Base-by-base conservation (phyloP, 2,888 invertebrate species). In the Xanthia togata region DNA sequence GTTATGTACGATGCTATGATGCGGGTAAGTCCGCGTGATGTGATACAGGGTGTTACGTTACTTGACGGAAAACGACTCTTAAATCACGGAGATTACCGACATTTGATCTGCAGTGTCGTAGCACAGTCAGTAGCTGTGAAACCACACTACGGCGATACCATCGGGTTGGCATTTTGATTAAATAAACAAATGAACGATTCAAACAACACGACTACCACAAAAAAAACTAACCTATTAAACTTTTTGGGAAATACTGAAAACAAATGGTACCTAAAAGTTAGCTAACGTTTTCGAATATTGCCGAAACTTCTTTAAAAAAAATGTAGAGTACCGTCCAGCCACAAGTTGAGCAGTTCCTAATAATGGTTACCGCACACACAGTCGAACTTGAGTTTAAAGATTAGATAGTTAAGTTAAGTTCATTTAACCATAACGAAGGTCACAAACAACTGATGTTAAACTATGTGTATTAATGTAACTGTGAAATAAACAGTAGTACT, bases 341-440 rank as follows among this genome's bases (percentile, higher is more conserved):
- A 23, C n/a, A 53, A 62, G 50, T 41, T 20, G 31, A n/a, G 47
- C 12, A 44, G 14, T 44, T 44, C 44, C 14, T 14, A 63, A 20
- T 53, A 20, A 35, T 35, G 47, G 50, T 35, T n/a, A 57, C 57
- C 50, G 38, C n/a, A n/a, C 41, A n/a, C 41, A 26, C 35, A 31
- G 53, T 55, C 38, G 26, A 76, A 71, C 63, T 81, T 41, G 20
- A 64, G 35, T 50, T 53, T 14, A 23, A 35, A 57, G 57, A 70
- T 83, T 73, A 70, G 53, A 67, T 83, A 70, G 70, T 53, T 12
- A 59, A 70, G 70, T 53, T 12, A 59, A 31, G 44, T 44, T n/a
- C 47, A 50, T 78, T 64, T 35, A n/a, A 12, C 31, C 53, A 35
- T 60, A 57, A 12, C 31, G 41, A 59, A 53, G 84, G 70, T 83